Base-by-base conservation (phyloP, 1,140 invertebrate species). In the Hylaeus anthracinus region DNA sequence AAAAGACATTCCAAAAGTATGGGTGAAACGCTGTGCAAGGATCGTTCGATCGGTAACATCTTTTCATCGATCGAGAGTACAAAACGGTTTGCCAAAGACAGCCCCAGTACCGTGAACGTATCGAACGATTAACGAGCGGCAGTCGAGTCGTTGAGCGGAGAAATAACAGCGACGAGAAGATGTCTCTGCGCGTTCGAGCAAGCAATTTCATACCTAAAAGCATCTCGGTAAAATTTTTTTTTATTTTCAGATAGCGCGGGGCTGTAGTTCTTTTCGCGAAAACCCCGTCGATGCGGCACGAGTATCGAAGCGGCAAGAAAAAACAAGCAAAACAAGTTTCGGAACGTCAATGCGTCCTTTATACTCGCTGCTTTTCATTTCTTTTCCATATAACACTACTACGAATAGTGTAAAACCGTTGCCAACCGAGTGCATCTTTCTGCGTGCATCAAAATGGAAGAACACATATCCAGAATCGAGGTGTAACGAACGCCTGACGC, bases 271-370 rank as follows among this genome's bases (percentile, higher is more conserved):
- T 55, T 55, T 66, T 55, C 51, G 39, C n/a, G 48, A 66, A 12
- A 45, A 12, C 37, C 61, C 26, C 15, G 43, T 56, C 65, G n/a
- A 65, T 15, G 61, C 61, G 26, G 5, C 58, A 61, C 43, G 71
- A 39, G 72, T 43, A 70, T 67, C 43, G 58, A 45, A 58, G 67
- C 63, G 53, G 60, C 63, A 43, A 77, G 14, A 4, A n/a, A 63
- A 72, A 72, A 43, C 58, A 69, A 83, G 55, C 72, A 41, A 48
- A 26, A 37, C 43, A 75, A 75, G 56, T 64, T 75, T 78, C 70
- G 39, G 71, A 26, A 83, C 70, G 72, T 84, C 72, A 70, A 73
- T 83, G 69, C 72, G 43, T 64, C 56, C 81, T 58, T 75, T 75
- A 67, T 75, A 15, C 26, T n/a, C n/a, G 12, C 72, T 45, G 64